Evolutionary conservation across 2,888 invertebrate species (phyloP).

Genomic region (Acronicta psi): DNA sequence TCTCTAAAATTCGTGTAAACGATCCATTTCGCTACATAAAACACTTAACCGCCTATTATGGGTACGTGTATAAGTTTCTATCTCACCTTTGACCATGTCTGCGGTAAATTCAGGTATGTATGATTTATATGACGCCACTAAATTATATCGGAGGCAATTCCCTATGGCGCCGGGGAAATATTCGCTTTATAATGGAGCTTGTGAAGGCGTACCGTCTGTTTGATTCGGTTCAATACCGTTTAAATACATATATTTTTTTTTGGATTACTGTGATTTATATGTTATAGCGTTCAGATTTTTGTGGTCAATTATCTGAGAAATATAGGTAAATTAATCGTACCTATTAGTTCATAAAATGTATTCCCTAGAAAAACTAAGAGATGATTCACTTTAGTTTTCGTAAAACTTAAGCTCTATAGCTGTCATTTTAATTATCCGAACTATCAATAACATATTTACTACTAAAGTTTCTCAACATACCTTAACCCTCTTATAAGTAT

Average conservation of each 20-base stretch:
- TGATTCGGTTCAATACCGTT: conserved; percentile 53
- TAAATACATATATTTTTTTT: conserved; percentile 35
- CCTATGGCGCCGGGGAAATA: conserved; percentile 60
- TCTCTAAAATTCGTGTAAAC: conserved; percentile 21
- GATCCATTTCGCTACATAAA: conserved; percentile 44
- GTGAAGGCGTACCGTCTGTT: conserved; percentile 55
- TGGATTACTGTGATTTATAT: conserved; percentile 8
- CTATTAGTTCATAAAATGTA: too few species aligned
- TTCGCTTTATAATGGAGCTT: conserved; percentile 61
- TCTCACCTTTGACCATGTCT: conserved; percentile 48
- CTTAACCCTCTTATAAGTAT: neutral
- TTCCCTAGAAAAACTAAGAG: neutral
- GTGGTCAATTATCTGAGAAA: neutral
- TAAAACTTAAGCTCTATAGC: too few species aligned
- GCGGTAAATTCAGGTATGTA: conserved; percentile 54
- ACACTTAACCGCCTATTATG: conserved; percentile 49
- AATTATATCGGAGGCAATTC: conserved; percentile 60
- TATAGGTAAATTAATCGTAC: too few species aligned
- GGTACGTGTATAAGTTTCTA: conserved; percentile 36
- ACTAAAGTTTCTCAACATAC: too few species aligned
- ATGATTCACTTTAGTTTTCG: too few species aligned
- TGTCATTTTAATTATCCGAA: too few species aligned
- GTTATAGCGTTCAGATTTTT: neutral
- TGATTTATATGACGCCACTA: conserved; percentile 63
- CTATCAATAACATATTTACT: too few species aligned